Conservation (phyloP, 1,140 invertebrate species). For the Holotrichia oblita region DNA sequence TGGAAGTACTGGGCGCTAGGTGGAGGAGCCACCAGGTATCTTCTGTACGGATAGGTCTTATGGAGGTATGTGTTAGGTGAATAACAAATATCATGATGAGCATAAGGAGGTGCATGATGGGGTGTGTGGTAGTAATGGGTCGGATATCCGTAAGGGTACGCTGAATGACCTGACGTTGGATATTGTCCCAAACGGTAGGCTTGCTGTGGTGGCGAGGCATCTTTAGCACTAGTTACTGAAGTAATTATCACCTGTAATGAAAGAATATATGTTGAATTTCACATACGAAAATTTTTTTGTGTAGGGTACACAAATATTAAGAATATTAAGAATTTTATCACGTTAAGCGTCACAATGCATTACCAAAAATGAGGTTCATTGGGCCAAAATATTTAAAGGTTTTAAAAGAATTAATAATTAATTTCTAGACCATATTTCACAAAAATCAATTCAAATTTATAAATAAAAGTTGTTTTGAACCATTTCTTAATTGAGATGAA, state of each 20-base stretch:
- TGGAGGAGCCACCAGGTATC: slow-evolving; percentile 49
- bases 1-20: slow-evolving; percentile 56
- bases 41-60: slow-evolving; percentile 49
- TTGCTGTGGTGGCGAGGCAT: slow-evolving; percentile 48
- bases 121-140: slow-evolving; percentile 65
- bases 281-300: no score
- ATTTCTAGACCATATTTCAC: no score
- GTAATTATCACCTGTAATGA: slow-evolving; percentile 59
- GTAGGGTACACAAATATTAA: no score
- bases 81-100: slow-evolving; percentile 61
- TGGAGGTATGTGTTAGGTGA: slow-evolving; percentile 48
- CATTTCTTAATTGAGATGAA: no score
- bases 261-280: slow-evolving; percentile 30
- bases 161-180: slow-evolving; percentile 47
- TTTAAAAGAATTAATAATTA: no score
- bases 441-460: no score
- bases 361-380: no score
- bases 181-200: slow-evolving; percentile 54
- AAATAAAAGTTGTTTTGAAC: no score
- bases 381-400: no score
- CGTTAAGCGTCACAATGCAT: no score
- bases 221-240: slow-evolving; percentile 56
- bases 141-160: slow-evolving; percentile 61
- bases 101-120: slow-evolving; percentile 55
- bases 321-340: no score